Base-by-base conservation (phyloP, 2,797 vertebrate species). In the Pipistrellus pygmaeus region DNA sequence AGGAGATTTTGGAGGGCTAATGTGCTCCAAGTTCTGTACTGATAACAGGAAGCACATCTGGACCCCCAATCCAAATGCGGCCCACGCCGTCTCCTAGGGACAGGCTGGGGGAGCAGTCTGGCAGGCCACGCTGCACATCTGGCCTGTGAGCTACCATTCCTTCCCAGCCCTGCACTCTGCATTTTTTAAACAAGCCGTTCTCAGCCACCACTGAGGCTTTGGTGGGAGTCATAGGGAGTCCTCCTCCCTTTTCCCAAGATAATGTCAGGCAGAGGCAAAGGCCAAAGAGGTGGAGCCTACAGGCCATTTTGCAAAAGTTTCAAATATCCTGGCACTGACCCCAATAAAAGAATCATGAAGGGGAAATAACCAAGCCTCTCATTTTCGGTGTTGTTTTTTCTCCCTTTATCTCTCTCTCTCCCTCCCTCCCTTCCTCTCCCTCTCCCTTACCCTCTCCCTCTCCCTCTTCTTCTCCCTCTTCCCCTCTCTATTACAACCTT, bases 291-390 rank as follows among this genome's bases (percentile, higher is more conserved):
- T 88, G 96, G 96, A 83, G 96, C 73, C 91, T 72, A 62, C 44
- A 60, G 77, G 86, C 93, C 90, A 81, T 73, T 93, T 89, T 93
- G 89, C 90, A 92, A 89, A 96, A 96, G 97, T 97, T 97, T 97
- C 95, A 97, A 96, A 95, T 97, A 90, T 93, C 96, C 78, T 93
- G 89, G 93, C 80, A 46, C 68, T 81, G 72, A 95, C 93, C 83
- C 84, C 83, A 83, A 81, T 88, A 83, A 95, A 93, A 96, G 76
- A 85, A 89, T 83, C 27, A 1, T 44, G 91, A 92, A 76, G 64
- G 62, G 68, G 66, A 89, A 86, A 78, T 10, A 76, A 94, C 64
- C 66, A 87, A 96, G 68, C 46, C 72, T 94, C 83, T 71, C n/a
- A 5, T 94, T 95, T 92, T 85, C 90, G 60, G 66, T 51, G 46